Base-by-base conservation (phyloP, 2,113 vertebrate species). In the Aramus guarauna region DNA sequence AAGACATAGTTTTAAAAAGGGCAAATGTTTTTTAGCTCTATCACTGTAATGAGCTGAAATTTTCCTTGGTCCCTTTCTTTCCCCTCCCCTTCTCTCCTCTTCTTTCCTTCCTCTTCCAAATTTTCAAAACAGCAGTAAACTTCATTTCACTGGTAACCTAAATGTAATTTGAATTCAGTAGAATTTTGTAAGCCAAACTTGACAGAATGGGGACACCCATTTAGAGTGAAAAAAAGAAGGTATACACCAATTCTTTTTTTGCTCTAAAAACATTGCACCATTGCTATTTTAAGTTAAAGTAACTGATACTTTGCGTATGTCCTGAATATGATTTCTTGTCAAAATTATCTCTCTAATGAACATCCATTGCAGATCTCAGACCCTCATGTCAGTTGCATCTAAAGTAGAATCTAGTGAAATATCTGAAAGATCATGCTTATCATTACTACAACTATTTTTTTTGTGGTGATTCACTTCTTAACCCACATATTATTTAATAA, bases 251-350 rank as follows among this genome's bases (percentile, higher is more conserved):
- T 27, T 56, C 11, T 5, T 15, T 30, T 24, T 0, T 2, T 1
- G 1, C 6, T 53, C 52, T 41, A 59, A 90, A 89, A 91, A 27
- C 20, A 21, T 36, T 32, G 9, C n/a, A 55, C 6, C 2, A 24
- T n/a, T 82, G 26, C 24, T 90, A 72, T 94, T 91, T 95, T 86
- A 88, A 82, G 77, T 88, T 24, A 60, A 92, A 95, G 48, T 37
- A 66, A 14, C 11, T 82, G 50, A 45, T 53, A 19, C 9, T 74
- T 87, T 73, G 56, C 55, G 27, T 85, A 50, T 68, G 41, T 12
- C 12, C 30, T 15, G 10, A 85, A 52, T 82, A 64, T 29, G 5
- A 60, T 18, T 75, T 76, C 12, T 85, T 73, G 30, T 58, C 55
- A 73, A 68, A 92, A 53, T 87, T 3, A 39, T 58, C 55, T 71